Conservation (phyloP, 2,888 invertebrate species). For the Orgyia antiqua region DNA sequence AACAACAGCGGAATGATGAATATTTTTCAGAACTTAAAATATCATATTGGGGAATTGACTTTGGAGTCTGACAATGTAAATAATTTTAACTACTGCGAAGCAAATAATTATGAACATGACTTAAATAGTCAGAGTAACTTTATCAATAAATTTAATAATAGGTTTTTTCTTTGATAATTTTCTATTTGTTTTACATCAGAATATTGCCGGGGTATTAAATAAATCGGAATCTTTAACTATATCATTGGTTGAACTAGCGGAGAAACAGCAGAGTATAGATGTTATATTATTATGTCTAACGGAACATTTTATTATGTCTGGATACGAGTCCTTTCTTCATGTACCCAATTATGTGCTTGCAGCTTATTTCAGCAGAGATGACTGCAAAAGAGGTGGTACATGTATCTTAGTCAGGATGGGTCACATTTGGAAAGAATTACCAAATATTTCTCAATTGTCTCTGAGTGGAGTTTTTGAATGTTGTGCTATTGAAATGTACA, state of each 20-base stretch:
- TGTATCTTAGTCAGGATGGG: neutral
- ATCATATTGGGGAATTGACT: neutral
- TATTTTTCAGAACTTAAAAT: neutral
- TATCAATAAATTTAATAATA: neutral
- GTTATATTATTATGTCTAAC: neutral
- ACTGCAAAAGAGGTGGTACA: neutral
- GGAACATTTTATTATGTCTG: neutral
- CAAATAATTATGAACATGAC: too few relatives aligned
- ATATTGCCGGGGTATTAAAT: neutral
- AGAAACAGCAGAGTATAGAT: neutral
- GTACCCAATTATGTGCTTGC: too few relatives aligned
- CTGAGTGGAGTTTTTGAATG: neutral
- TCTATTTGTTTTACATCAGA: neutral
- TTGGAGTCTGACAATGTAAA: neutral
- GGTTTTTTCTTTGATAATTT: neutral
- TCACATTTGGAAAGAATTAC: neutral
- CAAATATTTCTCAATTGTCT: neutral
- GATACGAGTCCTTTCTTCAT: neutral
- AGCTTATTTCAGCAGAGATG: neutral
- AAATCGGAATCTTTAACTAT: neutral
- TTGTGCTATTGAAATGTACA: neutral
- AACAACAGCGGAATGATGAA: neutral
- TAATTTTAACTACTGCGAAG: neutral
- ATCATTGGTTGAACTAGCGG: neutral
- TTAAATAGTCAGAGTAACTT: too few relatives aligned